A percentile compares a stretch with the other conserved stretches of the same genome.
These are phyloP conservation scores for Wiebesia pumilae DNA, from an alignment of 1,140 invertebrate genomes.

Conservation along the genomic window DNA sequence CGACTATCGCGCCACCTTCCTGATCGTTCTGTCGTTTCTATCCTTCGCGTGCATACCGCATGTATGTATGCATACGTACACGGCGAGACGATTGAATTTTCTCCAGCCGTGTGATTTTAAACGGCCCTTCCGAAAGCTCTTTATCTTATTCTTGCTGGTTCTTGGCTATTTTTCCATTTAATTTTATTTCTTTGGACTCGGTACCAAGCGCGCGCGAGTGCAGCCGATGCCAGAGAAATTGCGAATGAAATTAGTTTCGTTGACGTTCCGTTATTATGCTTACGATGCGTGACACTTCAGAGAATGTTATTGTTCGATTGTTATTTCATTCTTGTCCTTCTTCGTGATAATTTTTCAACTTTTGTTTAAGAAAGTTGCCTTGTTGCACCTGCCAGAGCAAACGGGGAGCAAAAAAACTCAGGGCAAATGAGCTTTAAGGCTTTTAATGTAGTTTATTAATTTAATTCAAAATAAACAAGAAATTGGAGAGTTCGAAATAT, in stretches of 20 bases:
- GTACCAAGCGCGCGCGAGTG: not conserved
- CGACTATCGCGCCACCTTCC: constrained; percentile 46
- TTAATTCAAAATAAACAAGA: no score
- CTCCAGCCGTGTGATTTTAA: not conserved
- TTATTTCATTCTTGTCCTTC: no score
- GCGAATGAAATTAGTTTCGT: not conserved
- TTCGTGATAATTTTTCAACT: no score
- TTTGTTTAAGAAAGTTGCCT: no score
- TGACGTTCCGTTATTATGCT: not conserved
- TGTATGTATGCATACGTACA: not conserved
- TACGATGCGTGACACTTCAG: not conserved
- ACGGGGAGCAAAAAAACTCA: no score
- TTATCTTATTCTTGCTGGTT: not conserved
- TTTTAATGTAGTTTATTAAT: no score
- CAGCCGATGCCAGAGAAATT: not conserved
- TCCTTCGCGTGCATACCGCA: not conserved
- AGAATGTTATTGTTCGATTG: no score
- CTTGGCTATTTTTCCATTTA: not conserved
- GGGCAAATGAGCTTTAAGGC: no score
- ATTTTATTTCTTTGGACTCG: not conserved
- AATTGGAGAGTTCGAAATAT: not conserved
- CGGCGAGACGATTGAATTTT: not conserved
- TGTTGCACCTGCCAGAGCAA: no score
- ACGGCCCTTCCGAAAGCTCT: not conserved
- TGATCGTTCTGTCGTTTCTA: not conserved